Evolutionary conservation across 23 tunicate genomes (phyloP).

Genomic region (Diplosoma virens): DNA sequence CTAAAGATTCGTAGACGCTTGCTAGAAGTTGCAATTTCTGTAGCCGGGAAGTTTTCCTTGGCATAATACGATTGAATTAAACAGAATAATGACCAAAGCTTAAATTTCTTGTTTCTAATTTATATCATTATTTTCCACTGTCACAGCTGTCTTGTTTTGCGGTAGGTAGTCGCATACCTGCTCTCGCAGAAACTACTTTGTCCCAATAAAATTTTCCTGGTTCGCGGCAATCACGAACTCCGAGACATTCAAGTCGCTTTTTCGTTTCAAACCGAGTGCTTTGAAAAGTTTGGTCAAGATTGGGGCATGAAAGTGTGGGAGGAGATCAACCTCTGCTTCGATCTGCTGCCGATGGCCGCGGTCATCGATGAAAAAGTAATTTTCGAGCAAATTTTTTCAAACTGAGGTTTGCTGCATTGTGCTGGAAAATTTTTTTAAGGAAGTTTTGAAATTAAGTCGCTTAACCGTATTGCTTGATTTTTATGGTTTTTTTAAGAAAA

Average conservation of each 20-base stretch:
- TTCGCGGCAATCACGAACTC: conserved; percentile 91
- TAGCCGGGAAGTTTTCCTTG: too few relatives aligned
- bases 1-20: too few relatives aligned
- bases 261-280: conserved; percentile 86
- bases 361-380: conserved; percentile 82
- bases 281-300: conserved; percentile 58
- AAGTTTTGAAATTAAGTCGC: too few relatives aligned
- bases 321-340: conserved; percentile 74
- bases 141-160: too few relatives aligned
- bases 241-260: conserved; percentile 81
- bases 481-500: too few relatives aligned
- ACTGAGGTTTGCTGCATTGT: background rate
- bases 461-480: too few relatives aligned
- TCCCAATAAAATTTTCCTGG: conserved; percentile 83
- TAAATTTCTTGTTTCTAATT: too few relatives aligned
- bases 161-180: conserved; percentile 85
- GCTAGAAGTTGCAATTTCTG: too few relatives aligned
- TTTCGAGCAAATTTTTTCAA: background rate
- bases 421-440: background rate
- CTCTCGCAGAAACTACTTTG: conserved; percentile 82
- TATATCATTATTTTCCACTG: too few relatives aligned
- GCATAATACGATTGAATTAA: too few relatives aligned
- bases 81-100: too few relatives aligned
- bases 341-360: conserved; percentile 82
- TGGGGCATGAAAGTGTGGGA: conserved; percentile 75